Percentiles rank a stretch among this genome's conserved stretches.
These are phyloP conservation scores for Gari tellinella DNA, from an alignment of 2,888 invertebrate genomes.

Conservation along the genomic window DNA sequence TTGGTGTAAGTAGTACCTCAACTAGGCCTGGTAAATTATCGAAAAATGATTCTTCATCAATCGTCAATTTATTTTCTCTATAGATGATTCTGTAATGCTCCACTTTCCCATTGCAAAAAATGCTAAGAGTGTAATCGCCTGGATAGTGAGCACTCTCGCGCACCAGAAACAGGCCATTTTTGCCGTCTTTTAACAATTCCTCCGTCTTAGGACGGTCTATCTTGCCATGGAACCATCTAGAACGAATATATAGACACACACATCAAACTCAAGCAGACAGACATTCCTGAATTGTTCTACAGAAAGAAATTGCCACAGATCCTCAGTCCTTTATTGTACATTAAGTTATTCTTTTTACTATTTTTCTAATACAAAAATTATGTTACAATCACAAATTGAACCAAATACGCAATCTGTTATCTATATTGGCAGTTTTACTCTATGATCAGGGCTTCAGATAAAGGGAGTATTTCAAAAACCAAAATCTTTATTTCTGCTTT, in stretches of 20 bases:
- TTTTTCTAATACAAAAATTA: too few relatives aligned
- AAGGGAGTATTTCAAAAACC: too few relatives aligned
- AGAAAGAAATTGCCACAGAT: too few relatives aligned
- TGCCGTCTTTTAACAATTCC: slow-evolving; percentile 90
- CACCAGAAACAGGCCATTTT: slow-evolving; percentile 95
- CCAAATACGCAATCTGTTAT: too few relatives aligned
- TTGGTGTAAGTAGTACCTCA: slow-evolving; percentile 87
- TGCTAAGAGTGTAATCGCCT: slow-evolving; percentile 99
- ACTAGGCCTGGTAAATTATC: slow-evolving; percentile 97
- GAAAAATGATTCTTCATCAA: slow-evolving; percentile 99
- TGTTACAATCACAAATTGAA: too few relatives aligned
- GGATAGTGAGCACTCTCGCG: slow-evolving; percentile 99
- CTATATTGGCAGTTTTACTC: too few relatives aligned
- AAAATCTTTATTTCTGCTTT: too few relatives aligned
- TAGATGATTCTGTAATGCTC: slow-evolving; percentile 97
- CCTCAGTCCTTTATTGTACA: too few relatives aligned
- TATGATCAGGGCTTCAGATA: too few relatives aligned
- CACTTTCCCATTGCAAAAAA: slow-evolving; percentile 91
- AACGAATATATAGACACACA: slow-evolving; percentile 43
- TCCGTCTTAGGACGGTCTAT: slow-evolving; percentile 97
- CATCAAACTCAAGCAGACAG: background rate
- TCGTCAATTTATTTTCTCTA: slow-evolving; percentile 94
- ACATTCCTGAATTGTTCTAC: too few relatives aligned
- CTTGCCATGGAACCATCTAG: slow-evolving; percentile 98
- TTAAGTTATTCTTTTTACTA: too few relatives aligned